These are phyloP conservation scores for Panzeria rudis DNA, from an alignment of 2,888 invertebrate species.

Conservation along the genomic window DNA sequence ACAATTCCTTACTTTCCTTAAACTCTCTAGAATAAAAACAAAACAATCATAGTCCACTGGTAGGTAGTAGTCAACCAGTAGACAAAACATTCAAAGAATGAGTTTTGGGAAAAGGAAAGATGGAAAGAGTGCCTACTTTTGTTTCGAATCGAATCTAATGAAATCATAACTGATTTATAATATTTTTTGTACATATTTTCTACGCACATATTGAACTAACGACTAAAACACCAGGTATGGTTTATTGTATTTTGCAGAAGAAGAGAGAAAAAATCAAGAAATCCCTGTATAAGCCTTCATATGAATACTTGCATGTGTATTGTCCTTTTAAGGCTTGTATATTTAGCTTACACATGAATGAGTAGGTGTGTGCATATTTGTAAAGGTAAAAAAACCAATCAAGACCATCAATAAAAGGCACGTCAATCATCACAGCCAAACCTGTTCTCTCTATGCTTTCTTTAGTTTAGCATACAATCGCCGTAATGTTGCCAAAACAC, in stretches of 20 bases:
- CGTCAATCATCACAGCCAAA: constrained; percentile 81
- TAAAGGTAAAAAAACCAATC: constrained; percentile 78
- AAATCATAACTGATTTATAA: constrained; percentile 79
- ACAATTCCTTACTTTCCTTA: constrained; percentile 32
- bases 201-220: constrained; percentile 80
- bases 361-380: constrained; percentile 4
- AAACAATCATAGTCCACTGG: constrained; percentile 3
- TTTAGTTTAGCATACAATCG: constrained; percentile 45
- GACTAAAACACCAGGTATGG: constrained; percentile 72
- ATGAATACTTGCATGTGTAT: constrained; percentile 64
- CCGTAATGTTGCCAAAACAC: constrained; percentile 40
- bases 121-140: constrained; percentile 27
- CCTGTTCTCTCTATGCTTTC: constrained; percentile 20
- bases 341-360: not conserved
- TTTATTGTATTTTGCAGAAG: constrained; percentile 56
- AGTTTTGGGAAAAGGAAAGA: not conserved
- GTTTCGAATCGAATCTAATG: constrained; percentile 77
- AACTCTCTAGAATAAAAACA: not conserved
- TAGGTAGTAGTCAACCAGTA: constrained; percentile 1
- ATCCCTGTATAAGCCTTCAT: constrained; percentile 47
- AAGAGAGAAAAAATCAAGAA: constrained; percentile 5
- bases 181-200: constrained; percentile 59
- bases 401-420: constrained; percentile 84
- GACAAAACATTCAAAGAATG: constrained; percentile 11
- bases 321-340: constrained; percentile 56